A percentile compares a stretch with the other conserved stretches of the same genome.
Conservation (phyloP, 2,888 invertebrate species). For the Leptopilina drosophilae region DNA sequence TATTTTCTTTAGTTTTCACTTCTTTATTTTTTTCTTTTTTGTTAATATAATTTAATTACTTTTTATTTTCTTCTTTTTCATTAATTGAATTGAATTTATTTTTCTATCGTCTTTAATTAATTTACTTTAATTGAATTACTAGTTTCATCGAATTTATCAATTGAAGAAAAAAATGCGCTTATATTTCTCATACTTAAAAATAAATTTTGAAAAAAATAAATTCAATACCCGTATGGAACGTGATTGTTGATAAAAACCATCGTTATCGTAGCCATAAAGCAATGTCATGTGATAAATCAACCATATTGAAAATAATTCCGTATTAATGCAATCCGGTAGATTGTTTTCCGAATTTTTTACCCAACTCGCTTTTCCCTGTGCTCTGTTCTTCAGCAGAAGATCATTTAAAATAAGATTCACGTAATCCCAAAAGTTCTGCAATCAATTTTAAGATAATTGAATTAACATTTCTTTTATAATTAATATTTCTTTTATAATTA, state of each 20-base stretch:
- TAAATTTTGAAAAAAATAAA: no score
- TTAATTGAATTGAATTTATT: no score
- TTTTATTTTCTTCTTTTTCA: no score
- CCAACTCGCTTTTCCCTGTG: slow-evolving; percentile 53
- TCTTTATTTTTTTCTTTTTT: background rate
- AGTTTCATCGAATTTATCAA: no score
- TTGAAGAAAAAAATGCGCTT: no score
- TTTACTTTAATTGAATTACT: no score
- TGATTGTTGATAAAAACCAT: slow-evolving; percentile 72
- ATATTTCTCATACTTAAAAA: no score
- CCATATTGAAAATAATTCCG: slow-evolving; percentile 77
- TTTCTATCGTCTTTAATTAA: no score
- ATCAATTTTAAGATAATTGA: no score
- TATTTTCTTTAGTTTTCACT: background rate
- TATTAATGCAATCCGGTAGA: slow-evolving; percentile 66
- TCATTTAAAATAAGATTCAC: slow-evolving; percentile 73
- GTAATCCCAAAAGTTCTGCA: slow-evolving; percentile 77
- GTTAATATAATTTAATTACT: background rate
- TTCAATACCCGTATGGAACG: slow-evolving; percentile 64
- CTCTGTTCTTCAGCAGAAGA: slow-evolving; percentile 60
- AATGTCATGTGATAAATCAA: slow-evolving; percentile 77
- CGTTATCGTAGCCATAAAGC: slow-evolving; percentile 73
- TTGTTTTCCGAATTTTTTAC: slow-evolving; percentile 50
- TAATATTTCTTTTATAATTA: no score
- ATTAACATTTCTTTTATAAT: no score